These are phyloP conservation scores for Oeneis ivallda DNA, from an alignment of 2,888 invertebrate genomes.

Conservation along the genomic window DNA sequence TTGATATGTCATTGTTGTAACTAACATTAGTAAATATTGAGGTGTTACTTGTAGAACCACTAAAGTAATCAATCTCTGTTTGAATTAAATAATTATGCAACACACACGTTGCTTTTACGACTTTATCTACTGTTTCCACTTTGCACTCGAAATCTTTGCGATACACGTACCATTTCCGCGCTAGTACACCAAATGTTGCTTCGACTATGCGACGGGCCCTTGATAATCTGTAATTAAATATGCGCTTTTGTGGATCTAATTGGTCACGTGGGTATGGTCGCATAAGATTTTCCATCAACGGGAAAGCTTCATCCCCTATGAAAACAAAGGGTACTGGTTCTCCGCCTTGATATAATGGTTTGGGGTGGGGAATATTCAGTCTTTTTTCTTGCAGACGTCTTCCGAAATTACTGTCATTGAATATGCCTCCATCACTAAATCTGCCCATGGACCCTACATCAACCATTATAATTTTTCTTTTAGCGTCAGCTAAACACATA, in stretches of 20 bases:
- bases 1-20: not conserved
- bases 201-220: too few species aligned
- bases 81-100: too few species aligned
- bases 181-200: too few species aligned
- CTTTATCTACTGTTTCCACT: too few species aligned
- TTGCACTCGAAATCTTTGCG: too few species aligned
- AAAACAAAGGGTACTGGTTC: not conserved
- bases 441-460: not conserved
- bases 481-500: not conserved
- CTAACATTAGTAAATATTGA: conserved; percentile 3
- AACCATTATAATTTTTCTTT: not conserved
- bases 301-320: not conserved
- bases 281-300: not conserved
- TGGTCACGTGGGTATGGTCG: not conserved
- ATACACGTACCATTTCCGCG: too few species aligned
- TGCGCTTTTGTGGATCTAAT: too few species aligned
- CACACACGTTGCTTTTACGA: too few species aligned
- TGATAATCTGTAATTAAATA: too few species aligned
- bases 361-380: not conserved
- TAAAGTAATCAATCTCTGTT: not conserved
- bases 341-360: not conserved
- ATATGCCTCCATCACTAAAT: not conserved
- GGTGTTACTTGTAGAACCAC: not conserved
- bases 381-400: not conserved
- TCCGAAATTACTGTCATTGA: not conserved